phyloP scores from a whole-genome alignment of 2,113 vertebrate genomes.

The Cranoglanis bouderius region DNA sequence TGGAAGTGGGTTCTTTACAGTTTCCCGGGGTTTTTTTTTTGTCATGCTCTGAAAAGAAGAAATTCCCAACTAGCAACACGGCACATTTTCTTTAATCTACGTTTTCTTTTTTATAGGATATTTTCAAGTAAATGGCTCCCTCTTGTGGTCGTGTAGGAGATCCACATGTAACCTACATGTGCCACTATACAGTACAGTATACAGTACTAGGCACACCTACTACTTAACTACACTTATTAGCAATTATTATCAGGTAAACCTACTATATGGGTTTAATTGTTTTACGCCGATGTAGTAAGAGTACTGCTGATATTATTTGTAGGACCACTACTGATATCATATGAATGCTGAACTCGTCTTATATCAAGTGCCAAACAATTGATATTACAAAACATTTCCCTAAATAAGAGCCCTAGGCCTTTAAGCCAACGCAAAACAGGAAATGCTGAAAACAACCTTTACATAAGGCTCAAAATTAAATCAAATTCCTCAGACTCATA shows the following conservation, averaged over 20 bases:
- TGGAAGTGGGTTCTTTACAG: background rate
- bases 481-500: no score
- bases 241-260: background rate
- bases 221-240: background rate
- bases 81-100: no score
- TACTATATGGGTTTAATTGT: background rate
- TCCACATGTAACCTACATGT: no score
- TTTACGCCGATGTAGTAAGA: no score
- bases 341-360: background rate
- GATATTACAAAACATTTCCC: no score
- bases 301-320: no score
- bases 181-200: background rate
- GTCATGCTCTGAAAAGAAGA: background rate
- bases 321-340: no score
- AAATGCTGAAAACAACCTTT: no score
- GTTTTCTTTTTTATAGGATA: background rate
- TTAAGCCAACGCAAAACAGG: no score
- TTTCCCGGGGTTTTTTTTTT: background rate
- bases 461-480: no score
- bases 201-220: background rate
- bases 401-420: no score
- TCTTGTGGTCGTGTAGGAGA: constrained; percentile 20
- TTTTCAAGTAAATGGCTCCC: constrained; percentile 4
- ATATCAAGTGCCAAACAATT: no score
- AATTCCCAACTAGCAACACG: background rate